Percentiles rank a stretch among this genome's conserved stretches.
These are phyloP conservation scores for Eupithecia tripunctaria DNA, from an alignment of 2,888 invertebrate species.

Conservation along the genomic window DNA sequence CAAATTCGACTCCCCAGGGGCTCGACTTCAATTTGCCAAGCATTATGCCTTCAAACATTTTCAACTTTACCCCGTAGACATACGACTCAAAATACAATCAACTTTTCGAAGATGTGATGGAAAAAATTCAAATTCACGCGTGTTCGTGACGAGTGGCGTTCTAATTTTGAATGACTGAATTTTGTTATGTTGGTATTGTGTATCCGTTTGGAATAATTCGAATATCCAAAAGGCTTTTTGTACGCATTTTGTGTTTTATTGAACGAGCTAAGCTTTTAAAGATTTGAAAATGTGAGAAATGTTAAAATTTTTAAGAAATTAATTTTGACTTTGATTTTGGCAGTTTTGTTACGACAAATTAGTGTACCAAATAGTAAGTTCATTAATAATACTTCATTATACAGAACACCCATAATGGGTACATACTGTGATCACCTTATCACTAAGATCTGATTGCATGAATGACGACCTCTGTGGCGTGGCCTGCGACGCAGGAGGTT, in stretches of 20 bases:
- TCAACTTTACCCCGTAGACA: not conserved
- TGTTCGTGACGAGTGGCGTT: slow-evolving; percentile 38
- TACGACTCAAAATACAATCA: not conserved
- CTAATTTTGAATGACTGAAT: slow-evolving; percentile 40
- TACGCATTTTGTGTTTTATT: not conserved
- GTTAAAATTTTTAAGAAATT: not conserved
- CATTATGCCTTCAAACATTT: slow-evolving; percentile 28
- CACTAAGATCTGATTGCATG: too few species aligned
- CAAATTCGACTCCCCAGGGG: slow-evolving; percentile 66
- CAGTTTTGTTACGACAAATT: not conserved
- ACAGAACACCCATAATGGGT: too few species aligned
- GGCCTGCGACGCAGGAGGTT: too few species aligned
- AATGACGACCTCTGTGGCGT: too few species aligned
- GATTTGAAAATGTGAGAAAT: not conserved
- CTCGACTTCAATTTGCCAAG: slow-evolving; percentile 76
- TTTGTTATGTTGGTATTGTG: slow-evolving; percentile 10
- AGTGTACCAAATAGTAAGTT: too few species aligned
- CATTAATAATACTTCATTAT: too few species aligned
- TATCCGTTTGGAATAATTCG: slow-evolving; percentile 25
- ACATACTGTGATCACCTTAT: too few species aligned
- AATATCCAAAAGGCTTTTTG: not conserved
- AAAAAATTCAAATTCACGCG: slow-evolving; percentile 30
- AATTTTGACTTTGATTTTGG: not conserved
- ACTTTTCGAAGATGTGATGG: not conserved
- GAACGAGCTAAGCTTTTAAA: not conserved